Percentiles rank a stretch among this genome's conserved stretches.
Conservation (phyloP, 2,113 vertebrate genomes). For the Laticauda laticaudata region DNA sequence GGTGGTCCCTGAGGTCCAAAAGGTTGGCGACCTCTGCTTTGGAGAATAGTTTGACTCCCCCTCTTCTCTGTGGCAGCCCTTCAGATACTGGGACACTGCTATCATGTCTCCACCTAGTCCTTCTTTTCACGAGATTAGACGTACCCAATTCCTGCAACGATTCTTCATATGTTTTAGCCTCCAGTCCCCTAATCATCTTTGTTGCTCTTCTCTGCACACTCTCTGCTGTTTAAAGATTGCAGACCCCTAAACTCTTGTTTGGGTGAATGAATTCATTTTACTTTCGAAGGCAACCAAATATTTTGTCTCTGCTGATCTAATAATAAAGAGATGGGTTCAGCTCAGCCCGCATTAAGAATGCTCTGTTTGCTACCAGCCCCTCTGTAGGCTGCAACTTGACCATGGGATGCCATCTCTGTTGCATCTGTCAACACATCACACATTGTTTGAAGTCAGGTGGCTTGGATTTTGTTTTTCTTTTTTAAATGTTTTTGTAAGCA, state of each 20-base stretch:
- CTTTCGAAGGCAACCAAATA: background rate
- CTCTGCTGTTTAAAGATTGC: background rate
- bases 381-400: background rate
- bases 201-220: background rate
- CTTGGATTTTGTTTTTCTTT: background rate
- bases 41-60: no score
- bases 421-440: slow-evolving; percentile 3
- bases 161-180: background rate
- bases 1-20: no score
- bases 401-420: background rate
- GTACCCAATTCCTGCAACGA: background rate
- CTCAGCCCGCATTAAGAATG: background rate
- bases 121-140: no score
- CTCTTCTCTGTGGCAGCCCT: no score
- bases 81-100: no score
- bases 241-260: background rate
- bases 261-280: background rate
- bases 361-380: background rate
- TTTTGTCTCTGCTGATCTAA: background rate
- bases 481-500: background rate
- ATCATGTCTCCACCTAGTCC: no score
- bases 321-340: background rate
- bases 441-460: background rate
- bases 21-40: no score
- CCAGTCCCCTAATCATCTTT: background rate